Base-by-base conservation (phyloP, 1,140 invertebrate species). In the Drosophila insularis region DNA sequence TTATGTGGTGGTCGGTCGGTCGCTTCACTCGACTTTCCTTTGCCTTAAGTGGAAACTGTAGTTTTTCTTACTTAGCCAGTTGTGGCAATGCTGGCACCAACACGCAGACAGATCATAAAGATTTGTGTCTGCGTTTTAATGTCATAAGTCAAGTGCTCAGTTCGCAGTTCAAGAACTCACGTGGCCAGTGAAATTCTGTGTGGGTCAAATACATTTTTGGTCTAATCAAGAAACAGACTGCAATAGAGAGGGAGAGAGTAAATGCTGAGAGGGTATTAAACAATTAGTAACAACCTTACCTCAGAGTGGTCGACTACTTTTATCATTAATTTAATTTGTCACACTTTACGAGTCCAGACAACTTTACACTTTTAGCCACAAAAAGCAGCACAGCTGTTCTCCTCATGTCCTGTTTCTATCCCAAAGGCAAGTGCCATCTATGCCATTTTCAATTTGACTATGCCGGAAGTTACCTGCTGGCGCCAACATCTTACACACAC, bases 241-340 rank as follows among this genome's bases (percentile, higher is more conserved):
- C n/a, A n/a, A n/a, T n/a, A n/a, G 10, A 55, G 3, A 31, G 21
- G 7, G 3, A 50, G 21, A 53, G 40, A 53, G 58, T 74, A 89
- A 89, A 84, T 84, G 81, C n/a, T 67, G 69, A 67, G 71, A 72
- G 80, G 74, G 87, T 74, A 90, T 90, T 90, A 90, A 90, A 69
- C 87, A 90, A 90, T 90, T 90, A 90, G 81, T 70, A 69, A 74
- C 72, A 69, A 74, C 63, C 66, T 61, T 54, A 65, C 54, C 54
- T 68, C 59, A 68, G 53, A 69, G 72, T 80, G 64, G 75, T 78
- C 17, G 11, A 37, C 40, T 50, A 76, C 87, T 84, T 87, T 90
- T 87, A 81, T 75, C 89, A 89, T 85, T 90, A 90, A 90, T 90
- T 90, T 87, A 90, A 90, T 90, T 90, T 90, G 89, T 90, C 89